phyloP scores from a whole-genome alignment of 2,797 vertebrate species.

The Dipus sagitta region DNA sequence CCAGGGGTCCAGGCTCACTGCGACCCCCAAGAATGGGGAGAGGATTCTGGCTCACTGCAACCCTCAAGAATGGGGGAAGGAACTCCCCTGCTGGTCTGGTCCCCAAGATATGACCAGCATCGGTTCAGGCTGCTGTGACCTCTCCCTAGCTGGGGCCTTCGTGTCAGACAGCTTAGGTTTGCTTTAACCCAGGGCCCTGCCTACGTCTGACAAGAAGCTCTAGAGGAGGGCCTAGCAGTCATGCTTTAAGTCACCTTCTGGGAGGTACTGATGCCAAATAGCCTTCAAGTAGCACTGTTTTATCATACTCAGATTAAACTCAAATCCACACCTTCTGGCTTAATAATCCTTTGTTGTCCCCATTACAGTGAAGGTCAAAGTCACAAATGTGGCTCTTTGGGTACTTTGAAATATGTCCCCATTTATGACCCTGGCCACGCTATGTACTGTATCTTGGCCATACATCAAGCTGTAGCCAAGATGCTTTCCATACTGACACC shows the following conservation, averaged over 20 bases:
- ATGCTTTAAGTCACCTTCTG: neutral
- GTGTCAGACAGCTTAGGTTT: too few relatives aligned
- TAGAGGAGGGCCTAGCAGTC: neutral
- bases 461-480: neutral
- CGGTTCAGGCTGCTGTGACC: too few relatives aligned
- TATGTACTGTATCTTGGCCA: too few relatives aligned
- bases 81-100: too few relatives aligned
- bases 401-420: neutral
- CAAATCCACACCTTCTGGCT: slow-evolving; percentile 40
- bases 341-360: neutral
- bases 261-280: neutral
- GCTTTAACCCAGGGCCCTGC: too few relatives aligned
- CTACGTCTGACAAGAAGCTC: neutral
- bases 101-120: too few relatives aligned
- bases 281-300: neutral
- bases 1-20: too few relatives aligned
- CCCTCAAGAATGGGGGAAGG: too few relatives aligned
- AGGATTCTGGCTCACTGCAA: too few relatives aligned
- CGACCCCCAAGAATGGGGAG: too few relatives aligned
- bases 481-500: neutral
- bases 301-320: neutral
- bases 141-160: too few relatives aligned
- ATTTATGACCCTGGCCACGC: neutral
- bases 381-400: neutral
- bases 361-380: neutral